Conservation (phyloP, 2,113 vertebrate genomes). For the Cricetomys ansorgei region DNA sequence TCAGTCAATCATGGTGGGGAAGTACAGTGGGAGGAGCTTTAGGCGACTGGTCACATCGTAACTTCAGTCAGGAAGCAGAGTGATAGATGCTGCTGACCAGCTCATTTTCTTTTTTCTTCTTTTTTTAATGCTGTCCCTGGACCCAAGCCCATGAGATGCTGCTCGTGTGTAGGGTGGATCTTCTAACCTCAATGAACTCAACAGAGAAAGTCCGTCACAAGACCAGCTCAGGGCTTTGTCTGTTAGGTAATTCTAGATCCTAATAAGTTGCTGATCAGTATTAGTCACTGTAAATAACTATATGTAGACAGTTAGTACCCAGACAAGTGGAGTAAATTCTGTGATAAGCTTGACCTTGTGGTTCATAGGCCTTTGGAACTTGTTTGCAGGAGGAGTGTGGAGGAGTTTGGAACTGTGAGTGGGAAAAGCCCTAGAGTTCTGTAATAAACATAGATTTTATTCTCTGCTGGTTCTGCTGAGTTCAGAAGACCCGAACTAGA, state of each 20-base stretch:
- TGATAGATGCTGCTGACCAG: background rate
- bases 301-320: background rate
- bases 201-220: background rate
- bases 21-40: background rate
- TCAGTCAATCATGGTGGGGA: background rate
- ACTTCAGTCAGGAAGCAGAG: background rate
- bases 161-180: background rate
- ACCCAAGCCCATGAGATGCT: background rate
- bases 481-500: background rate
- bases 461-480: background rate
- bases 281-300: background rate
- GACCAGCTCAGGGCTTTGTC: background rate
- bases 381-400: background rate
- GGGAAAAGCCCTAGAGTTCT: background rate
- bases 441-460: background rate
- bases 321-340: background rate
- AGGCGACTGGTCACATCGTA: background rate
- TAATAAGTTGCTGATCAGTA: background rate
- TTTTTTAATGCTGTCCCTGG: background rate
- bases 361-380: background rate
- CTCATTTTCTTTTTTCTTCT: background rate
- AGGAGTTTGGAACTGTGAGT: too few relatives aligned
- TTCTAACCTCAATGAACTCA: background rate
- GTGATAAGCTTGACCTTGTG: background rate
- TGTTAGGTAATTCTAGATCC: background rate